These are phyloP conservation scores for Pilophorus perplexus DNA, from an alignment of 2,888 invertebrate genomes.

Conservation along the genomic window DNA sequence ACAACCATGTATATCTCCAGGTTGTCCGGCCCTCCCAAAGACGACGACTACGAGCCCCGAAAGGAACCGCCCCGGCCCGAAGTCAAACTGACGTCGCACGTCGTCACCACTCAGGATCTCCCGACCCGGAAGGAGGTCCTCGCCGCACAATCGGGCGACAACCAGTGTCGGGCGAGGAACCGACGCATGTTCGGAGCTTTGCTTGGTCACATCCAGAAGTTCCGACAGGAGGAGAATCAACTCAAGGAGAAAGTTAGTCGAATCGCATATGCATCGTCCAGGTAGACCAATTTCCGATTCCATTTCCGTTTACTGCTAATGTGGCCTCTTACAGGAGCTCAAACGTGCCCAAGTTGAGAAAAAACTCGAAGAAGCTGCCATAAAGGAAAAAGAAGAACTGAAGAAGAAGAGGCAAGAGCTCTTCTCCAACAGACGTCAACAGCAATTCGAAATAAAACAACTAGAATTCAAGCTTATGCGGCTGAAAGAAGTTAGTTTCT, in stretches of 20 bases:
- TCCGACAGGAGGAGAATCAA: slow-evolving; percentile 89
- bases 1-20: too few species aligned
- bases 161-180: slow-evolving; percentile 71
- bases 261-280: background rate
- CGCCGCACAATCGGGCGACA: slow-evolving; percentile 79
- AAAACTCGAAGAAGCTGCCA: slow-evolving; percentile 88
- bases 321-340: slow-evolving; percentile 61
- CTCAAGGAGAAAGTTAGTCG: slow-evolving; percentile 77
- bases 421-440: slow-evolving; percentile 79
- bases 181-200: slow-evolving; percentile 94
- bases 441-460: slow-evolving; percentile 82
- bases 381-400: slow-evolving; percentile 80
- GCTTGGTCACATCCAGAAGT: slow-evolving; percentile 90
- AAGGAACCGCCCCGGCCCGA: slow-evolving; percentile 1
- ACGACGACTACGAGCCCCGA: slow-evolving; percentile 42
- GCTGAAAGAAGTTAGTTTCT: slow-evolving; percentile 68
- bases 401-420: slow-evolving; percentile 78
- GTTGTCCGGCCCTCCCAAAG: slow-evolving; percentile 50
- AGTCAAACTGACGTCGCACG: slow-evolving; percentile 60
- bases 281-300: background rate
- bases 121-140: slow-evolving; percentile 81
- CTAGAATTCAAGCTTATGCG: slow-evolving; percentile 87
- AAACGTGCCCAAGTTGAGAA: slow-evolving; percentile 86
- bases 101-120: slow-evolving; percentile 70
- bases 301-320: background rate